phyloP scores from a whole-genome alignment of 2,888 invertebrate genomes.

The Conomelus anceps region DNA sequence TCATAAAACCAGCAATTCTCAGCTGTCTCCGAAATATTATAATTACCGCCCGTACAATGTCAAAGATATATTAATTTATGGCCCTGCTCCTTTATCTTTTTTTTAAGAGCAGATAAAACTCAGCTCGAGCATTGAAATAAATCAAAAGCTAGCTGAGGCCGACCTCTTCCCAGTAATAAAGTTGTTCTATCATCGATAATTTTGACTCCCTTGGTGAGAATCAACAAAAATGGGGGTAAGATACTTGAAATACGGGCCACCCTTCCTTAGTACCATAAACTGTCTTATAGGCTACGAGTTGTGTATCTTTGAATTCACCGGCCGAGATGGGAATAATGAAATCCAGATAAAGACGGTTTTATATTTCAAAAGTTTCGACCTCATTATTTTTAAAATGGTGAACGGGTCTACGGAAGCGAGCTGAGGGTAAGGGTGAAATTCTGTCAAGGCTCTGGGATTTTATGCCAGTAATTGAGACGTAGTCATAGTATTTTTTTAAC shows the following conservation, averaged over 20 bases:
- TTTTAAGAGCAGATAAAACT: background rate
- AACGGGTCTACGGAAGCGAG: background rate
- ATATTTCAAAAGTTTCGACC: background rate
- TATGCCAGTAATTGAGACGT: background rate
- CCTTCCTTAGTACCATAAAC: background rate
- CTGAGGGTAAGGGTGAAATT: background rate
- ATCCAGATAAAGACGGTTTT: background rate
- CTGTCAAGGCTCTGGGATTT: background rate
- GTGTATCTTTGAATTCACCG: background rate
- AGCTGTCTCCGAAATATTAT: background rate
- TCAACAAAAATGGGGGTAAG: background rate
- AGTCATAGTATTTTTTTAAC: background rate
- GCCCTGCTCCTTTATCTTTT: background rate
- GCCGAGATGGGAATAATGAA: background rate
- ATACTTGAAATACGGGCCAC: background rate
- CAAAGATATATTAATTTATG: background rate
- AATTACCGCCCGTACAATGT: background rate
- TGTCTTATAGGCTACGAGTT: background rate
- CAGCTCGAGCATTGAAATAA: background rate
- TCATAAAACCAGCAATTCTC: background rate
- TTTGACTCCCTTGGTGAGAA: background rate
- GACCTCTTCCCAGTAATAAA: background rate
- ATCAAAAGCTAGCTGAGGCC: background rate
- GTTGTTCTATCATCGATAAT: background rate
- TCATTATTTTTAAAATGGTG: background rate